Base-by-base conservation (phyloP, 2,797 vertebrate genomes). In the Hypotaenidia okinawae region DNA sequence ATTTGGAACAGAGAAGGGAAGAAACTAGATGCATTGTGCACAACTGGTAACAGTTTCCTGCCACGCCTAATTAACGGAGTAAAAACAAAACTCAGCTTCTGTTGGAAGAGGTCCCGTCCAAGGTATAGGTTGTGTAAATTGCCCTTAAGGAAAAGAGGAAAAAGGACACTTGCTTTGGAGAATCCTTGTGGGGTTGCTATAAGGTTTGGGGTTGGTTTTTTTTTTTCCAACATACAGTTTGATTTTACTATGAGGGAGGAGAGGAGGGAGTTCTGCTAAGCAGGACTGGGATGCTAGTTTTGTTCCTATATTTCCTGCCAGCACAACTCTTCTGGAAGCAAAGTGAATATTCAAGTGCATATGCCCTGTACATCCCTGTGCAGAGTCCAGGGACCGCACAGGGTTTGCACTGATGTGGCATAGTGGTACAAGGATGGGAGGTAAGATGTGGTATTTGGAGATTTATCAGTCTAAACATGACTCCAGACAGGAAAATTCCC, bases 41-140 rank as follows among this genome's bases (percentile, higher is more conserved):
- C 58, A 89, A 92, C 68, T 86, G 91, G 83, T 83, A 94, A 91
- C 49, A 89, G 94, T 75, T 96, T 94, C 88, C 95, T 94, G 95
- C 94, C 88, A 83, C 63, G 33, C 94, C 95, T 92, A 78, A 90
- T 84, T 93, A 93, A 94, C 43, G 1, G 81, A 89, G 82, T 52
- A 13, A 87, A 95, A 90, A 77, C 74, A 94, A 85, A 86, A 63
- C 74, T 66, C 69, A 32, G 28, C 91, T 91, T 75, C 68, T 81
- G 54, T 52, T 97, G 93, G 94, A 91, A 87, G 55, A 57, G 45
- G 24, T 84, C 62, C 91, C 61, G 41, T 33, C 72, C 86, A 77
- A 94, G 61, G 43, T 73, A 84, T 15, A 76, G 68, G 78, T 94
- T 94, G 90, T 80, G 69, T 79, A 94, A 96, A 76, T 73, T 62